phyloP scores from a whole-genome alignment of 2,797 vertebrate genomes.

The Fratercula arctica region DNA sequence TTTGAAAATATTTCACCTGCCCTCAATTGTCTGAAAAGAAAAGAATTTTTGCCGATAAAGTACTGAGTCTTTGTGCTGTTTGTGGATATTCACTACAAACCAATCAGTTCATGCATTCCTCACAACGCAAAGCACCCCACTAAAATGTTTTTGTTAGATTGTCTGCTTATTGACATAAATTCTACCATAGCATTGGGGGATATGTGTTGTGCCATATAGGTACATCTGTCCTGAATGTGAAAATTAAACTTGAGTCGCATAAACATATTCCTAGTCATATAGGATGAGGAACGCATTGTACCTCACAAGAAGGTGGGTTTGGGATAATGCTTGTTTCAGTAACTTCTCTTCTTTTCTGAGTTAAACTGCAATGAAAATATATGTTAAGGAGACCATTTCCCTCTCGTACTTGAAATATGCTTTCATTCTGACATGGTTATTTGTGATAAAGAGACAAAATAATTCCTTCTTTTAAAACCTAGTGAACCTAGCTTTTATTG shows the following conservation, averaged over 20 bases:
- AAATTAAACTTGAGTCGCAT: neutral
- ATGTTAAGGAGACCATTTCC: neutral
- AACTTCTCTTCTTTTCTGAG: neutral
- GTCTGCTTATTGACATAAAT: neutral
- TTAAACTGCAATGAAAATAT: neutral
- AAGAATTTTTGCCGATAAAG: slow-evolving; percentile 55
- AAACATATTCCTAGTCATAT: neutral
- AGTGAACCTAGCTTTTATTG: neutral
- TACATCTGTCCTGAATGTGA: neutral
- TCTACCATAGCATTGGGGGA: neutral
- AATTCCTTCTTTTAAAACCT: neutral
- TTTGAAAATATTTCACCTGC: slow-evolving; percentile 77
- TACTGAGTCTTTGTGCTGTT: slow-evolving; percentile 28
- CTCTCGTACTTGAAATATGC: neutral
- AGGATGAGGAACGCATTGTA: neutral
- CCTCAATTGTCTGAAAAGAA: slow-evolving; percentile 64
- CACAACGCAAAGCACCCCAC: neutral
- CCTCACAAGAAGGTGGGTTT: neutral
- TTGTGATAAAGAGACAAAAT: neutral
- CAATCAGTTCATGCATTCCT: slow-evolving; percentile 1
- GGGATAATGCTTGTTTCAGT: neutral
- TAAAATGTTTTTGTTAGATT: slow-evolving; percentile 1
- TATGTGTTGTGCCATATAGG: neutral
- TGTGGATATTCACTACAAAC: slow-evolving; percentile 1
- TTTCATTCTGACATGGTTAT: neutral